Conservation (phyloP, 2,797 vertebrate genomes). For the Microctenopoma stevenorrisi region DNA sequence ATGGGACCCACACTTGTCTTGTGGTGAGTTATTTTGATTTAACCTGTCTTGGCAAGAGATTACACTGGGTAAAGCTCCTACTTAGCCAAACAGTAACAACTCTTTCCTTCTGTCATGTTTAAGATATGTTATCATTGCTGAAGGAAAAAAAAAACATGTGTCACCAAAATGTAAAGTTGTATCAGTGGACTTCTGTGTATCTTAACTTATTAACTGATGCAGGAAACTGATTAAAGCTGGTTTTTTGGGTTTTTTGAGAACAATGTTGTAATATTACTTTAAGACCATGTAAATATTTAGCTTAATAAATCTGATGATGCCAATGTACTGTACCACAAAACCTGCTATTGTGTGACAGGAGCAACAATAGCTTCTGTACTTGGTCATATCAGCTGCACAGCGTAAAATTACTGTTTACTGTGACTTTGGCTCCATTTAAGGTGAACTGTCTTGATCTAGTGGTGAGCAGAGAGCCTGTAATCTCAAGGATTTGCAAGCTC, state of each 20-base stretch:
- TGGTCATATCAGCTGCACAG: conserved; percentile 53
- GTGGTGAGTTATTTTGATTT: background rate
- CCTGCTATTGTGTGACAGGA: conserved; percentile 50
- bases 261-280: no score
- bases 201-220: no score
- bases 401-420: conserved; percentile 75
- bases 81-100: no score
- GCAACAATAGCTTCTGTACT: conserved; percentile 65
- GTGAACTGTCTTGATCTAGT: conserved; percentile 53
- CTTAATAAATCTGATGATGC: conserved; percentile 1
- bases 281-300: no score
- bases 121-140: background rate
- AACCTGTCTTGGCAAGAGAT: no score
- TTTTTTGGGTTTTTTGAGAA: no score
- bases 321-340: conserved; percentile 7
- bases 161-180: background rate
- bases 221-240: no score
- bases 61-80: no score
- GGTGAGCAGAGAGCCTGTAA: conserved; percentile 63
- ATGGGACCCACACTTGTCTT: no score
- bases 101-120: no score
- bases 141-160: background rate
- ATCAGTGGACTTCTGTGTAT: no score
- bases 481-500: conserved; percentile 55
- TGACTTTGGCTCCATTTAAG: conserved; percentile 66